These are phyloP conservation scores for Megaceryle maxima DNA, from an alignment of 2,113 vertebrate genomes.

Conservation along the genomic window DNA sequence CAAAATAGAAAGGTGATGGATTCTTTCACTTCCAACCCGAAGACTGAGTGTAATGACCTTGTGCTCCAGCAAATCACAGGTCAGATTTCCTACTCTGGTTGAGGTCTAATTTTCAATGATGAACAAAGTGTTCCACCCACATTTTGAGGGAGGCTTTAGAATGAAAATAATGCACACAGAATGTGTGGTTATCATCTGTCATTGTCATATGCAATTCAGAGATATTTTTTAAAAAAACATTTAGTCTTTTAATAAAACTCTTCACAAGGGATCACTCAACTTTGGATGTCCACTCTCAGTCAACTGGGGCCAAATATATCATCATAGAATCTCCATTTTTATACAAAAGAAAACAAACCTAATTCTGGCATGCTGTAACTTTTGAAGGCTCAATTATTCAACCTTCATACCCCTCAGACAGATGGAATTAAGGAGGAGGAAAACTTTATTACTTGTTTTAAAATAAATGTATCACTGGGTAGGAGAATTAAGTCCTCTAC, in stretches of 20 bases:
- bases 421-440: conserved; percentile 56
- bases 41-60: neutral
- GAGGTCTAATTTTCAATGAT: neutral
- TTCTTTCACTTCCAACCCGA: neutral
- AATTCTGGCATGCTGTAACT: neutral
- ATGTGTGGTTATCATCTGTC: neutral
- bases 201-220: neutral
- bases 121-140: neutral
- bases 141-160: neutral
- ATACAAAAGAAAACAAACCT: neutral
- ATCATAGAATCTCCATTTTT: neutral
- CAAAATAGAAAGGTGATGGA: neutral
- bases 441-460: conserved; percentile 41
- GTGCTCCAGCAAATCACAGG: neutral
- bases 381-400: neutral
- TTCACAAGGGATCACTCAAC: neutral
- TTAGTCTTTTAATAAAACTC: neutral
- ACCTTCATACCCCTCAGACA: conserved; percentile 48
- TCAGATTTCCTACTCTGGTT: neutral
- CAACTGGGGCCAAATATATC: neutral
- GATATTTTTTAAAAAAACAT: neutral
- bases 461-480: conserved; percentile 48
- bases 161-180: neutral
- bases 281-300: neutral
- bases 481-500: conserved; percentile 40